Evolutionary conservation across 2,797 vertebrate genomes (phyloP).

Genomic region (Esox masquinongy): DNA sequence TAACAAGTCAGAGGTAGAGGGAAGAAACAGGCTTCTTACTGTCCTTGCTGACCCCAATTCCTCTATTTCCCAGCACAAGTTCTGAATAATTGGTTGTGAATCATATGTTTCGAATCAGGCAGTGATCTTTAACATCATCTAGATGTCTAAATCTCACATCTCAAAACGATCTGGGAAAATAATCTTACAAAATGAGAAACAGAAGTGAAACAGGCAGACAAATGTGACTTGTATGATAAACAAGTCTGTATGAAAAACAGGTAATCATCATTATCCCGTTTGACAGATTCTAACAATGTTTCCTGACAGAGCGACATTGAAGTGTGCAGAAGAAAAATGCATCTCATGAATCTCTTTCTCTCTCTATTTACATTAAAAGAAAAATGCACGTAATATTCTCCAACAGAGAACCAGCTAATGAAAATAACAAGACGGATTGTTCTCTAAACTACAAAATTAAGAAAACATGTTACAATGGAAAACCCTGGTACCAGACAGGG

Average conservation of each 20-base stretch:
- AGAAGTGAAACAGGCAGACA: conserved; percentile 47
- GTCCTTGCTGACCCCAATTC: not conserved
- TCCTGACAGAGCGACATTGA: conserved; percentile 47
- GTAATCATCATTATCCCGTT: conserved; percentile 47
- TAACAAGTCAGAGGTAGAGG: not conserved
- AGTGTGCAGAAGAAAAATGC: conserved; percentile 4
- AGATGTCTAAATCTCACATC: conserved; percentile 26
- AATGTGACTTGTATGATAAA: conserved; percentile 55
- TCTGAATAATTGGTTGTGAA: too few relatives aligned
- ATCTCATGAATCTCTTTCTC: too few relatives aligned
- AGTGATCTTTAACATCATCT: conserved; percentile 27
- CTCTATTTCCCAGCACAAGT: conserved; percentile 16
- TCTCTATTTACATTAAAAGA: too few relatives aligned
- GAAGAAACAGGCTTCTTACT: not conserved
- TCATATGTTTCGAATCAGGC: conserved; percentile 19
- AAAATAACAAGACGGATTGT: conserved; percentile 54
- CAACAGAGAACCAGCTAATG: conserved; percentile 50
- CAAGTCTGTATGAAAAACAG: conserved; percentile 61
- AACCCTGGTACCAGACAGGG: conserved; percentile 46
- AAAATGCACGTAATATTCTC: conserved; percentile 34
- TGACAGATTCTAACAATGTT: conserved; percentile 57
- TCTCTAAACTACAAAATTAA: conserved; percentile 53
- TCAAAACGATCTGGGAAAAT: conserved; percentile 31
- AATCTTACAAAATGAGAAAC: conserved; percentile 52
- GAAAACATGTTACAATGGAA: conserved; percentile 64